Evolutionary conservation across 2,888 invertebrate species (phyloP), one percentile per base, ranked within the genome.

Genomic region (Neoscelio sp.): DNA sequence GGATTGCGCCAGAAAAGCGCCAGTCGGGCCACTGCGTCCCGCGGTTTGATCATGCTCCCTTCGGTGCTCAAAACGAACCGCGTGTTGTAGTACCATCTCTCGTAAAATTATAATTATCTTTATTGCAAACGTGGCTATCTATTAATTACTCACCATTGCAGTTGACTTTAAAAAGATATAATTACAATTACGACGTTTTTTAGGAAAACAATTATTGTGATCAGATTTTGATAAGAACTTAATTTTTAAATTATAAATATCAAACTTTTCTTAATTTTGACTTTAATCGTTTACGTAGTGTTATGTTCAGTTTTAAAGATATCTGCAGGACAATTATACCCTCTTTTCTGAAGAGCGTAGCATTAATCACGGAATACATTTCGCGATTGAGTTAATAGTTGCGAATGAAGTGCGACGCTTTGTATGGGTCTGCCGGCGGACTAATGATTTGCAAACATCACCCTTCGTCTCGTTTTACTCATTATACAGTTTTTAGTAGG

Each of bases 381-480:
- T 46, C 3, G 58, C 60, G 67, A 77, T 79, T 79, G 80, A 68
- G 78, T 80, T 81, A 68, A 73, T 77, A 46, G 58, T 73, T 65
- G 73, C 38, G 46, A 74, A 65, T 52, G 33, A 74, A 54, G 60
- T 35, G 40, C 38, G 35, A 30, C 67, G 28, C 40, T 20, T 50
- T 56, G 26, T 77, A 62, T 73, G 80, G 81, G 82, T 84, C 82
- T 83, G 80, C 83, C 82, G 75, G 82, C 82, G 82, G 76, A 80
- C 87, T 89, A 89, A 89, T 87, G 89, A 89, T 89, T 89, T 89
- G 87, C 87, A 89, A 89, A 89, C 87, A 89, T 83, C 84, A 82
- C 83, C 86, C 84, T 83, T 80, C 80, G 56, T 54, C 80, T 84
- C 82, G 82, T 85, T 83, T 71, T 82, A 81, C 85, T 85, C 86